These are phyloP conservation scores for Drosophila lacicola DNA, from an alignment of 2,888 invertebrate species.

Conservation along the genomic window DNA sequence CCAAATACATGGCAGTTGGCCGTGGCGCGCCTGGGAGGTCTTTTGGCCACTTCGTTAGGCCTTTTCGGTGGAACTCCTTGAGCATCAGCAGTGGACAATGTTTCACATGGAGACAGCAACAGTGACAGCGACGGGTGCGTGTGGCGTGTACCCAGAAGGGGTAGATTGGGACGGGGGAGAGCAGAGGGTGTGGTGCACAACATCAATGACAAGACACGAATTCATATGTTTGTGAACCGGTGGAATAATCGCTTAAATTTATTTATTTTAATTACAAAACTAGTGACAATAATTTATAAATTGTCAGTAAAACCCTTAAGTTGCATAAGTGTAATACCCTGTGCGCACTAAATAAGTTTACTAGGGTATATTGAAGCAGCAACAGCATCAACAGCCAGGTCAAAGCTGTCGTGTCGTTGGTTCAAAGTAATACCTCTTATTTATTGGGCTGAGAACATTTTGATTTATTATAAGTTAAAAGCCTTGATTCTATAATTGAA, in stretches of 20 bases:
- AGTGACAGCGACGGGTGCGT: constrained; percentile 35
- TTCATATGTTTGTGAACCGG: background rate
- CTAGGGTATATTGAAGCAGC: too few species aligned
- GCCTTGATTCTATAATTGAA: background rate
- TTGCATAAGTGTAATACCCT: background rate
- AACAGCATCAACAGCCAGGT: too few species aligned
- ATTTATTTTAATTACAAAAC: constrained; percentile 36
- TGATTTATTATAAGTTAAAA: too few species aligned
- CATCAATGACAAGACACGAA: constrained; percentile 27
- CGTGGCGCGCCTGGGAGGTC: constrained; percentile 66
- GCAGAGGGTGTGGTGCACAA: background rate
- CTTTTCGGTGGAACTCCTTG: constrained; percentile 70
- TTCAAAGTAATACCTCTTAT: too few species aligned
- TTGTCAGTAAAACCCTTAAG: background rate
- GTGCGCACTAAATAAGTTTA: background rate
- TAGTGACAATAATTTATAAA: constrained; percentile 20
- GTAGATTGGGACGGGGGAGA: background rate
- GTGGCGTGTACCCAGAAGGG: constrained; percentile 10
- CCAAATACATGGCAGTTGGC: constrained; percentile 10
- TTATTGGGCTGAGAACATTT: too few species aligned
- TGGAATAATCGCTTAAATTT: background rate
- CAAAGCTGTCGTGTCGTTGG: too few species aligned
- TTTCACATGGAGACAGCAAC: constrained; percentile 58
- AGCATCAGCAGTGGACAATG: constrained; percentile 61
- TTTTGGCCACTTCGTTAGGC: constrained; percentile 70